Evolutionary conservation across 2,888 invertebrate species (phyloP).

Genomic region (Scrobipalpa atriplicella): DNA sequence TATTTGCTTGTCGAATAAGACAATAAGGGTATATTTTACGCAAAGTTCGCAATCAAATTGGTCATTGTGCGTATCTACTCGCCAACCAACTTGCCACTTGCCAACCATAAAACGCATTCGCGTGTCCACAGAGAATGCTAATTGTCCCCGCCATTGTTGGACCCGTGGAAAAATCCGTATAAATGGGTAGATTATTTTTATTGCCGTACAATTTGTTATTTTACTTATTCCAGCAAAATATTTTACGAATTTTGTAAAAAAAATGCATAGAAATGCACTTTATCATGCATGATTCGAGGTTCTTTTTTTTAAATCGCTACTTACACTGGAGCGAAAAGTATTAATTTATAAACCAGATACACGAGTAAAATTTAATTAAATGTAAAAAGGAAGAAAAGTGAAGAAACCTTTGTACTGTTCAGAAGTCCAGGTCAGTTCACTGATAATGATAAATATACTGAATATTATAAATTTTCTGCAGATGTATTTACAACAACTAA

Average conservation of each 20-base stretch:
- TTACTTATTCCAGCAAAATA: not conserved
- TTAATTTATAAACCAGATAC: too few relatives aligned
- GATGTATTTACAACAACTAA: too few relatives aligned
- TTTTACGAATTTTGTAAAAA: not conserved
- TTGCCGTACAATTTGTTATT: not conserved
- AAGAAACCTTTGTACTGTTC: too few relatives aligned
- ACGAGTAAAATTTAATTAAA: too few relatives aligned
- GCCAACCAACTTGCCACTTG: not conserved
- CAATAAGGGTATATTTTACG: not conserved
- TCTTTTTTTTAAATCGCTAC: too few relatives aligned
- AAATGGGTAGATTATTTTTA: conserved; percentile 13
- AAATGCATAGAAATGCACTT: not conserved
- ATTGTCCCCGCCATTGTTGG: conserved; percentile 30
- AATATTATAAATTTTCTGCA: too few relatives aligned
- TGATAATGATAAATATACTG: too few relatives aligned
- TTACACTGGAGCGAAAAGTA: too few relatives aligned
- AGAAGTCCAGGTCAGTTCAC: too few relatives aligned
- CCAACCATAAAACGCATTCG: conserved; percentile 16
- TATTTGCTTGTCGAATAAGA: conserved; percentile 1
- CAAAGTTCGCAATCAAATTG: conserved; percentile 14
- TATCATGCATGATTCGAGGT: not conserved
- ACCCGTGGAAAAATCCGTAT: conserved; percentile 22
- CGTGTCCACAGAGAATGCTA: conserved; percentile 9
- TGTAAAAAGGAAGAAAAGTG: too few relatives aligned
- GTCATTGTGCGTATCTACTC: conserved; percentile 17